Evolutionary conservation across 2,113 vertebrate species (phyloP).

Genomic region (Caloenas nicobarica): DNA sequence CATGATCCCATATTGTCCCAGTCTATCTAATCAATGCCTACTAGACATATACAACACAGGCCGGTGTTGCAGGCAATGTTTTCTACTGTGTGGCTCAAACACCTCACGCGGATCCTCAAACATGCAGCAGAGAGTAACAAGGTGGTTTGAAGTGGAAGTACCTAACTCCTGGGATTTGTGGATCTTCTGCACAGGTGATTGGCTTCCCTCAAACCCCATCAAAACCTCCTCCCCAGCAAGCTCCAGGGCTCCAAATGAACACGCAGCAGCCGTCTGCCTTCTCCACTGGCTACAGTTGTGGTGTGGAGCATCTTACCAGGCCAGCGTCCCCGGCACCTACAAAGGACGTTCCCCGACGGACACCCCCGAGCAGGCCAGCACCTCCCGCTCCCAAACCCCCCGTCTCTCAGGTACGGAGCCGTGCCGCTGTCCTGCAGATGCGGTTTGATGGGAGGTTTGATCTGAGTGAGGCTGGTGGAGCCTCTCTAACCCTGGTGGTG

Average conservation of each 20-base stretch:
- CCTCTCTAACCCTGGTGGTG: accelerated
- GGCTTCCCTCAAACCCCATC: constrained; percentile 49
- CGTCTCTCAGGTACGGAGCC: constrained; percentile 53
- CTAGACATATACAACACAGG: accelerated
- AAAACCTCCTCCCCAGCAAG: constrained; percentile 61
- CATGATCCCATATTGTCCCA: background rate
- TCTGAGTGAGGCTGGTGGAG: background rate
- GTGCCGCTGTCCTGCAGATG: accelerated
- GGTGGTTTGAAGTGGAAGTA: background rate
- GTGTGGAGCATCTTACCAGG: background rate
- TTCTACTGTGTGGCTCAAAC: background rate
- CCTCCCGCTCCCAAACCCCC: constrained; percentile 73
- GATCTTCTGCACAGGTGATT: constrained; percentile 51
- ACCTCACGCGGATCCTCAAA: background rate
- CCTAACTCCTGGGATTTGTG: background rate
- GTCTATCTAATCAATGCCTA: background rate
- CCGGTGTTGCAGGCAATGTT: background rate
- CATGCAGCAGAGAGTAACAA: accelerated
- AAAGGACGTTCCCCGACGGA: constrained; percentile 38
- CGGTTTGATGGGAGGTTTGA: background rate
- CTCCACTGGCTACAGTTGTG: background rate
- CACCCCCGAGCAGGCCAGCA: constrained; percentile 75
- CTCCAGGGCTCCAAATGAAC: constrained; percentile 7
- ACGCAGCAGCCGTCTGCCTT: background rate
- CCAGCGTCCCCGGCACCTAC: accelerated